These are phyloP conservation scores for Troides oblongomaculatus DNA, from an alignment of 2,888 invertebrate species.

Conservation along the genomic window DNA sequence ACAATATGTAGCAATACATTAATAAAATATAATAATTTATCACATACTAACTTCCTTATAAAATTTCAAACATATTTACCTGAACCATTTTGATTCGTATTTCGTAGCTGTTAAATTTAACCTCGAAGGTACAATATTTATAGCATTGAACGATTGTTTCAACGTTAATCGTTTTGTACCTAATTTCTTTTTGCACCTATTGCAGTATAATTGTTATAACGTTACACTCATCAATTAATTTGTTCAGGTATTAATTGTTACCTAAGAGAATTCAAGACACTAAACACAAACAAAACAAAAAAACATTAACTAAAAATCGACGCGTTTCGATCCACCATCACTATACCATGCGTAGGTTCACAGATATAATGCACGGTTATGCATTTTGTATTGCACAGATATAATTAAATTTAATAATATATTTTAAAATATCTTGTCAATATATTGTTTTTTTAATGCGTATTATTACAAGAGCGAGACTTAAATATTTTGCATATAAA, in stretches of 20 bases:
- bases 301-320: constrained; percentile 30
- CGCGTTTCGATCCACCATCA: constrained; percentile 29
- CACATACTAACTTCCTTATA: background rate
- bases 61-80: constrained; percentile 44
- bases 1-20: too few relatives aligned
- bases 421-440: too few relatives aligned
- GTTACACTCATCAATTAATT: background rate
- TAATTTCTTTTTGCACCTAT: background rate
- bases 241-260: constrained; percentile 21
- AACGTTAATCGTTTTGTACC: constrained; percentile 2
- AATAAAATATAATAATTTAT: too few relatives aligned
- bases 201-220: constrained; percentile 1
- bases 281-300: constrained; percentile 33
- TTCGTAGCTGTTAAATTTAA: constrained; percentile 23
- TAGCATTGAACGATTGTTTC: constrained; percentile 15
- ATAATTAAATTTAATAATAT: background rate
- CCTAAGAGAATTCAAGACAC: constrained; percentile 29
- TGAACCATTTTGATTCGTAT: constrained; percentile 64
- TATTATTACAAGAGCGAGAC: too few relatives aligned
- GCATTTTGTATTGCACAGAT: background rate
- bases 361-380: constrained; percentile 1
- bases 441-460: too few relatives aligned
- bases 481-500: too few relatives aligned
- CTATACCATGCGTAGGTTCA: constrained; percentile 19
- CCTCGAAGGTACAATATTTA: constrained; percentile 18